phyloP scores from a whole-genome alignment of 2,888 invertebrate species.

The Eumacrocentrus americanus region DNA sequence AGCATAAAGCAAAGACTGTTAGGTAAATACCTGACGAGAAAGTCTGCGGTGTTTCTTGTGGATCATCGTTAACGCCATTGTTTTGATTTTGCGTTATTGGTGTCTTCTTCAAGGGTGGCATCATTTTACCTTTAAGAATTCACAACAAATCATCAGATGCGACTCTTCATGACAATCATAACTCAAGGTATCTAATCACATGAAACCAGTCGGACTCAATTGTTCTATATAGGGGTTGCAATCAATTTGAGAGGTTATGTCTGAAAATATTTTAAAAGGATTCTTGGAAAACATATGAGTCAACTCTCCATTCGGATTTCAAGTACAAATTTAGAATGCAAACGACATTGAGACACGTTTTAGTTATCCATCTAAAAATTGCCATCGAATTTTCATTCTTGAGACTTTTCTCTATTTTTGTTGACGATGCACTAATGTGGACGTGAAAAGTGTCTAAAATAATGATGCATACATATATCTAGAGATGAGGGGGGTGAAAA shows the following conservation, averaged over 20 bases:
- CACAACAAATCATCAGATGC: neutral
- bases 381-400: no score
- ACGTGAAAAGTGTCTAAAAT: no score
- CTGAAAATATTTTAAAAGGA: neutral
- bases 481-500: no score
- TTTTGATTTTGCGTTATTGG: neutral
- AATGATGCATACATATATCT: no score
- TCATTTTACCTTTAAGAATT: neutral
- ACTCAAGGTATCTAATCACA: no score
- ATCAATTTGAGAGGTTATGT: neutral
- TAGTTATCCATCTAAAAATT: no score
- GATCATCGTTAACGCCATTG: neutral
- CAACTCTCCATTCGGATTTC: neutral
- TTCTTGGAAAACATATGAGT: neutral
- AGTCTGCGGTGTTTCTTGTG: neutral
- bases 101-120: neutral
- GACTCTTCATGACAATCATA: no score
- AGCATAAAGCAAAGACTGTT: no score
- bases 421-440: no score
- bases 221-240: neutral
- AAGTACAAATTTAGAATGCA: constrained; percentile 2
- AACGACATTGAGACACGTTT: neutral
- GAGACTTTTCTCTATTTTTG: no score
- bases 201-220: neutral
- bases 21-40: neutral